Conservation (phyloP, 2,888 invertebrate genomes). For the Elegia similella region DNA sequence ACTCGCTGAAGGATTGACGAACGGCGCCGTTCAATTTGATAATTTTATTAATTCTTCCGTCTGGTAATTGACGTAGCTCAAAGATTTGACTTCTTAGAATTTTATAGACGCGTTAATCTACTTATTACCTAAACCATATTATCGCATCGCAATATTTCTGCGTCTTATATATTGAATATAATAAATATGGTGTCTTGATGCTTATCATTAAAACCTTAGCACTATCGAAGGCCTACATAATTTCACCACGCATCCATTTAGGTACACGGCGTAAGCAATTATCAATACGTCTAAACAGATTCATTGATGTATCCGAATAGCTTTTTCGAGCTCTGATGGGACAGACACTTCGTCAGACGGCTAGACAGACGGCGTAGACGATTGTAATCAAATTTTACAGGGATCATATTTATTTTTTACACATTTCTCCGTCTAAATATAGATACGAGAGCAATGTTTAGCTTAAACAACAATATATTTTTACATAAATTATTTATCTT, state of each 20-base stretch:
- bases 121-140: conserved; percentile 16
- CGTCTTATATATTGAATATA: no score
- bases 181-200: no score
- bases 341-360: neutral
- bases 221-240: no score
- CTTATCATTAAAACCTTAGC: no score
- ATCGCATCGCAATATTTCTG: no score
- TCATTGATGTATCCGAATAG: neutral
- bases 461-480: no score
- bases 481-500: no score
- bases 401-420: no score
- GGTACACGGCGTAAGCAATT: neutral
- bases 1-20: conserved; percentile 44
- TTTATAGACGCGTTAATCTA: neutral
- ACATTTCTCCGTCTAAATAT: no score
- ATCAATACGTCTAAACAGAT: neutral
- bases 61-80: conserved; percentile 15
- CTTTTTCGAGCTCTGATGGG: neutral
- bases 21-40: conserved; percentile 39
- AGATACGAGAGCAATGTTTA: no score
- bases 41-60: conserved; percentile 34
- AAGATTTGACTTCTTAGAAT: conserved; percentile 11
- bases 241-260: neutral
- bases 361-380: no score
- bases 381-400: no score